Conservation (phyloP, 2,888 invertebrate genomes). For the Pimpla rufipes region DNA sequence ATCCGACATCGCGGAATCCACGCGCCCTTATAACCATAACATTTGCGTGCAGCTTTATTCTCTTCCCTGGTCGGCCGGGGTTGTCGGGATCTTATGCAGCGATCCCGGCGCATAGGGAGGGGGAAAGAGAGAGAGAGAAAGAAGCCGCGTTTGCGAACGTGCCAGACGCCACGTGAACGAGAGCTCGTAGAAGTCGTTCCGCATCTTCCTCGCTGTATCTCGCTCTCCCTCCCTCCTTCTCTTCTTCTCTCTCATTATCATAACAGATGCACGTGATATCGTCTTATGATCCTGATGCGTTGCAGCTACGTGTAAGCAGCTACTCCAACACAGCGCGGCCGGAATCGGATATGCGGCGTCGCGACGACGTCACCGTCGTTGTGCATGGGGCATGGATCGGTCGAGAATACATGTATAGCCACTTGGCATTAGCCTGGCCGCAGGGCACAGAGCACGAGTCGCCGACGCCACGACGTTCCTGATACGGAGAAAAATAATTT, state of each 20-base stretch:
- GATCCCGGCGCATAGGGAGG: constrained; percentile 36
- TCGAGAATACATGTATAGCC: too few relatives aligned
- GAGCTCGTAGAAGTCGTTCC: constrained; percentile 38
- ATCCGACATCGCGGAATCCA: constrained; percentile 8
- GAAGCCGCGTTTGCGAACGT: constrained; percentile 53
- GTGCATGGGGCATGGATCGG: not conserved
- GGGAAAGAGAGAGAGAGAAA: not conserved
- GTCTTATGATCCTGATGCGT: constrained; percentile 57
- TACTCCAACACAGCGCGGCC: not conserved
- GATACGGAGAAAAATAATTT: too few relatives aligned
- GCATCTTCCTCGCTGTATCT: constrained; percentile 18
- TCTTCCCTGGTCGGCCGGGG: constrained; percentile 33
- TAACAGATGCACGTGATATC: constrained; percentile 78
- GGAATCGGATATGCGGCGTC: not conserved
- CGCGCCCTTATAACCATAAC: constrained; percentile 32
- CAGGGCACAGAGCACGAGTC: too few relatives aligned
- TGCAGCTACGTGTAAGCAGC: constrained; percentile 25
- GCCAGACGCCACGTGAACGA: constrained; percentile 61
- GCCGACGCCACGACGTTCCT: too few relatives aligned
- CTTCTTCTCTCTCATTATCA: constrained; percentile 76
- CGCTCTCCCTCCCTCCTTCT: constrained; percentile 32
- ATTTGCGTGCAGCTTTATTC: constrained; percentile 54
- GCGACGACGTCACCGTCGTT: not conserved
- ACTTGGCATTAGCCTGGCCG: too few relatives aligned
- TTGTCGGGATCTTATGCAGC: constrained; percentile 6